A percentile compares a stretch with the other conserved stretches of the same genome.
These are phyloP conservation scores for Polyergus mexicanus DNA, from an alignment of 1,140 invertebrate genomes.

Conservation along the genomic window DNA sequence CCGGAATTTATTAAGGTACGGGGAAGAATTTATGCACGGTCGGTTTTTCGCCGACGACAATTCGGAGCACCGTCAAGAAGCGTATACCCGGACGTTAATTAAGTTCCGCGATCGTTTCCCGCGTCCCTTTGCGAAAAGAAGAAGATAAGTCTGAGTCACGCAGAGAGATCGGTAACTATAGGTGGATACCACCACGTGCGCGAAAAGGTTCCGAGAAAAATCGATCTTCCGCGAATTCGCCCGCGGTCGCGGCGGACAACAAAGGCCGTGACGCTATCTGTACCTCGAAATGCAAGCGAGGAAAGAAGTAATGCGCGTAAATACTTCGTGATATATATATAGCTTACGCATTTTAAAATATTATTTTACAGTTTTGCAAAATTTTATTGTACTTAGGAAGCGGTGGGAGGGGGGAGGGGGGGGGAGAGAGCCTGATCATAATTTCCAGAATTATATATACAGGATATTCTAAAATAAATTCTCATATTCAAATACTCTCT, in stretches of 20 bases:
- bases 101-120: constrained; percentile 17
- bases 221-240: background rate
- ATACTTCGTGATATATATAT: background rate
- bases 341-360: background rate
- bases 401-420: too few relatives aligned
- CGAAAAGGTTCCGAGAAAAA: constrained; percentile 13
- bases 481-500: background rate
- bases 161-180: background rate
- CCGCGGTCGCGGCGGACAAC: constrained; percentile 8
- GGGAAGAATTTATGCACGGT: constrained; percentile 23
- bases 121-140: background rate
- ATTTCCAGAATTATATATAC: background rate
- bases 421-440: background rate
- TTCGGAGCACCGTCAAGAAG: background rate
- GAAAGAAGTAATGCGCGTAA: background rate
- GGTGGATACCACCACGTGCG: constrained; percentile 17
- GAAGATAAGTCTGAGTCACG: background rate
- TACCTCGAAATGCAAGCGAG: background rate
- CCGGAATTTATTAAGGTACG: constrained; percentile 50
- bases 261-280: background rate
- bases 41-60: constrained; percentile 10
- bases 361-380: background rate
- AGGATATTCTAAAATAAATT: background rate
- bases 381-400: too few relatives aligned
- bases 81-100: background rate